Conservation (phyloP, 2,888 invertebrate species). For the Dryobota labecula region DNA sequence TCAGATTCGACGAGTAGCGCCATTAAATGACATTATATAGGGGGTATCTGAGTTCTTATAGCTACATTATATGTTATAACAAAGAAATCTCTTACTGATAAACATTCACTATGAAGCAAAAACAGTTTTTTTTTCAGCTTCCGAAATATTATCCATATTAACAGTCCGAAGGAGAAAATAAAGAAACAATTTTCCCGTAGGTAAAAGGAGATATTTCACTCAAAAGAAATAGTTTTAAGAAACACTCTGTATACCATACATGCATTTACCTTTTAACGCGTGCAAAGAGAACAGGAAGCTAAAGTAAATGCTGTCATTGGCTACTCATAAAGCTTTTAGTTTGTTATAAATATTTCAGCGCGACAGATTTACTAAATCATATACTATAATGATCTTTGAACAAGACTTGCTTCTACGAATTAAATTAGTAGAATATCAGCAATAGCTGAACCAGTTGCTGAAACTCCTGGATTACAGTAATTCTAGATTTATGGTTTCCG, state of each 20-base stretch:
- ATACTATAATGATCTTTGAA: conserved; percentile 41
- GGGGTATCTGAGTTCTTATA: neutral
- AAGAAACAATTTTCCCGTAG: accelerated
- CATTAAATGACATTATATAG: conserved; percentile 31
- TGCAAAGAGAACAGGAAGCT: conserved; percentile 20
- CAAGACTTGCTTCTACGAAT: conserved; percentile 41
- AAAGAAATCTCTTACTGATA: neutral
- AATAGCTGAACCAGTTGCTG: conserved; percentile 10
- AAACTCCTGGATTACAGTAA: conserved; percentile 45
- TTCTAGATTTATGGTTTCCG: conserved; percentile 43
- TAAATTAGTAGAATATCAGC: conserved; percentile 25
- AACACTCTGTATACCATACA: neutral
- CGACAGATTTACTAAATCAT: conserved; percentile 45
- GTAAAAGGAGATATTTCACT: no score
- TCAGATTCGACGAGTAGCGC: conserved; percentile 39
- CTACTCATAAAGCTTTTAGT: conserved; percentile 44
- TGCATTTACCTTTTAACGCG: conserved; percentile 35
- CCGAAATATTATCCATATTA: neutral
- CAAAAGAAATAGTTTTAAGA: neutral
- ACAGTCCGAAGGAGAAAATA: neutral
- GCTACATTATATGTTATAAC: neutral
- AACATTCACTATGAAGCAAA: neutral
- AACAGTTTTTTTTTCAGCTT: neutral
- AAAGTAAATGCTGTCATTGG: conserved; percentile 37
- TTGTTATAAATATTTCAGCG: conserved; percentile 37